phyloP scores from a whole-genome alignment of 2,888 invertebrate genomes.

The Perdita meconis region DNA sequence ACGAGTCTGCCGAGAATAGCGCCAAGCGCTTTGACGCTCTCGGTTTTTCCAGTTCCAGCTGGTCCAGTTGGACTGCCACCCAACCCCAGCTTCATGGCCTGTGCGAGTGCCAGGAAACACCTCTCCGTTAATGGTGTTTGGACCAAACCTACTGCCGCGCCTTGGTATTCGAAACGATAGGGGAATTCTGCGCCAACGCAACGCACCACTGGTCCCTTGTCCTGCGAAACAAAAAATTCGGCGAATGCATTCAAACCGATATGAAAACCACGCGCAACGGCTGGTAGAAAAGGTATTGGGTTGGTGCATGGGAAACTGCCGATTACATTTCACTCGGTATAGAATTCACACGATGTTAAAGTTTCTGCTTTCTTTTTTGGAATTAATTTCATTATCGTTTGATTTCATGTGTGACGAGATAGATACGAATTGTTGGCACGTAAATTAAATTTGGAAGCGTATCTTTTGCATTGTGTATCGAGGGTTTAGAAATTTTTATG shows the following conservation, averaged over 20 bases:
- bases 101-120: conserved; percentile 98
- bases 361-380: too few species aligned
- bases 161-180: conserved; percentile 99
- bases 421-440: too few species aligned
- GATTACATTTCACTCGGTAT: too few species aligned
- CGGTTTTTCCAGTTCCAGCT: conserved; percentile 99
- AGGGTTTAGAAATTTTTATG: too few species aligned
- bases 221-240: conserved; percentile 54
- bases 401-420: too few species aligned
- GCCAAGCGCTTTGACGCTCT: conserved; percentile 98
- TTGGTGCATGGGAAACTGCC: too few species aligned
- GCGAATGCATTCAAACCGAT: too few species aligned
- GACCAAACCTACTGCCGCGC: conserved; percentile 97
- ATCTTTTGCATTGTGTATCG: too few species aligned
- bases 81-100: conserved; percentile 97
- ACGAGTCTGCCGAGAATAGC: conserved; percentile 95
- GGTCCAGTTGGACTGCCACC: conserved; percentile 99
- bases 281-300: background rate
- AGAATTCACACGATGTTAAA: too few species aligned
- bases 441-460: too few species aligned
- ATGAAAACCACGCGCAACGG: too few species aligned
- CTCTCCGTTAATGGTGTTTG: conserved; percentile 98
- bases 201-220: conserved; percentile 89
- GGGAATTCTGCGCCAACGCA: conserved; percentile 98
- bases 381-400: too few species aligned